Conservation (phyloP, 2,888 invertebrate genomes). For the Standfussiana lucernea region DNA sequence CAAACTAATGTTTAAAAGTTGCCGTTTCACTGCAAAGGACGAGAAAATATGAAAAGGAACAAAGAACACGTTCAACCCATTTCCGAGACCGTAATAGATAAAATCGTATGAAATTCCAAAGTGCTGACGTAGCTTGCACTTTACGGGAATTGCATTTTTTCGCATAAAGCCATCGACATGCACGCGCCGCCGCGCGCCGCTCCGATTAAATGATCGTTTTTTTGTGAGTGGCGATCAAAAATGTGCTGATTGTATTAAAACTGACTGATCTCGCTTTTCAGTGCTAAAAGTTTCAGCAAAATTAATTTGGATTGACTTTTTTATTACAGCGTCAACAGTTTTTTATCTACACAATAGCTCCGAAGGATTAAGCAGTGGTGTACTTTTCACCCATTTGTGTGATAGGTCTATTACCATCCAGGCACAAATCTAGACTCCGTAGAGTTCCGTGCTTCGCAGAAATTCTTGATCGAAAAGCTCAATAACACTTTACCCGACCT, state of each 20-base stretch:
- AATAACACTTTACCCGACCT: background rate
- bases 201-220: slow-evolving; percentile 37
- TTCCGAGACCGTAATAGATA: slow-evolving; percentile 28
- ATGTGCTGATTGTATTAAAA: slow-evolving; percentile 35
- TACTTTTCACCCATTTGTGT: background rate
- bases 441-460: background rate
- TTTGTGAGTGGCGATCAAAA: slow-evolving; percentile 37
- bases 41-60: slow-evolving; percentile 29
- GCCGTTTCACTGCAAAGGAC: background rate
- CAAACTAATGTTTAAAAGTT: slow-evolving; percentile 7
- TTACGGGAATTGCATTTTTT: slow-evolving; percentile 60
- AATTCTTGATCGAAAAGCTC: too few relatives aligned
- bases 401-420: background rate
- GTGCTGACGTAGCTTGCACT: slow-evolving; percentile 48
- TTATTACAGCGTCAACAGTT: background rate
- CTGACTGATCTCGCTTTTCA: background rate
- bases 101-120: slow-evolving; percentile 52
- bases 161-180: slow-evolving; percentile 30
- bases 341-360: background rate
- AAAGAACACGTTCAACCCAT: slow-evolving; percentile 45
- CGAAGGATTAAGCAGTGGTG: background rate
- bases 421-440: background rate
- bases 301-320: background rate
- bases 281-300: background rate
- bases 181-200: background rate